Percentiles rank a stretch among this genome's conserved stretches.
These are phyloP conservation scores for Rhinichthys osculus DNA, from an alignment of 2,797 vertebrate species.

Conservation along the genomic window DNA sequence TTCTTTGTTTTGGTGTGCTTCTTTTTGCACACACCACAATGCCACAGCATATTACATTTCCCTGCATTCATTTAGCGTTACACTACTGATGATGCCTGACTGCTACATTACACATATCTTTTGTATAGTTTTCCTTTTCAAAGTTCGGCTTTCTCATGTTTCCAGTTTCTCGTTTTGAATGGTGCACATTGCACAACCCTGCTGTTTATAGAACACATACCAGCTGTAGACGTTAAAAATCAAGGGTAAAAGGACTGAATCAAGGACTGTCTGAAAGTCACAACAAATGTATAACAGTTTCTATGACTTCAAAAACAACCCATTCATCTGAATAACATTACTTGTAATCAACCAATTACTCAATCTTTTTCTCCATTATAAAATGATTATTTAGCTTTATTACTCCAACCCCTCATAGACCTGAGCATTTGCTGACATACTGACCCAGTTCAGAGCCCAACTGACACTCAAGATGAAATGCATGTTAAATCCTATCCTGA, in stretches of 20 bases:
- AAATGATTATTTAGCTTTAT: neutral
- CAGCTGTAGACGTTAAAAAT: neutral
- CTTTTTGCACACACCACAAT: neutral
- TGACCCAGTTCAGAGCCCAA: slow-evolving; percentile 65
- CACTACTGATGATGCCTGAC: neutral
- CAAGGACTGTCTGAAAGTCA: slow-evolving; percentile 7
- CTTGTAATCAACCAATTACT: neutral
- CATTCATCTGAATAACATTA: neutral
- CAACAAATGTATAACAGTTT: neutral
- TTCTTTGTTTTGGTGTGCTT: neutral
- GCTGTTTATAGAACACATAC: neutral
- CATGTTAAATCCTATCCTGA: slow-evolving; percentile 26
- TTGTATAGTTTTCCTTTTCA: neutral
- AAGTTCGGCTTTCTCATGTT: neutral
- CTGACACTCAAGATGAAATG: slow-evolving; percentile 51
- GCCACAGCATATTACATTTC: neutral
- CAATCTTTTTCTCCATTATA: neutral
- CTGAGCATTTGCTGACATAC: slow-evolving; percentile 52
- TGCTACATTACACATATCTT: neutral
- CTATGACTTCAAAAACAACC: neutral
- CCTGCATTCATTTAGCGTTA: neutral
- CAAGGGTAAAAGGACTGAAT: neutral
- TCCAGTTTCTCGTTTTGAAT: neutral
- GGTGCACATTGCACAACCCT: neutral
- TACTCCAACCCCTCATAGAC: neutral